These are phyloP conservation scores for Monodelphis domestica DNA, from an alignment of 2,797 vertebrate genomes.

Conservation along the genomic window DNA sequence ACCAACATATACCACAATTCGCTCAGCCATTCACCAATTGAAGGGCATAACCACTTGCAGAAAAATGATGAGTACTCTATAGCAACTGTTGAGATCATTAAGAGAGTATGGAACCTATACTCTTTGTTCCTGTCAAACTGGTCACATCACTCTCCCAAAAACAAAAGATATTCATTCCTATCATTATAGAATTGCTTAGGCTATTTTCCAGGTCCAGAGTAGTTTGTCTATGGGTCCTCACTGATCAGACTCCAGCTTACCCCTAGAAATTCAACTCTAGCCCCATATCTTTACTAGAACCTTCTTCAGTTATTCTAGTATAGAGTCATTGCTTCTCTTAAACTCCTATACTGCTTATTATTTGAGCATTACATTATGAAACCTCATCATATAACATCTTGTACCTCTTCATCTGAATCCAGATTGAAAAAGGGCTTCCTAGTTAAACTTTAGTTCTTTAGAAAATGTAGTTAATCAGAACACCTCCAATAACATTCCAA, in stretches of 20 bases:
- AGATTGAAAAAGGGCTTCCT: not conserved
- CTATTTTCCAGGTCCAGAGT: not conserved
- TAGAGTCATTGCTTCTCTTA: not conserved
- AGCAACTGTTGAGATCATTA: no score
- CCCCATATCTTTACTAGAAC: not conserved
- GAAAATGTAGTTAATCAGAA: not conserved
- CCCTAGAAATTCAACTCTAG: not conserved
- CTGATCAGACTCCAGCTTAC: not conserved
- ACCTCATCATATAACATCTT: not conserved
- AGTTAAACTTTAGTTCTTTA: not conserved
- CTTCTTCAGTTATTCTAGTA: no score
- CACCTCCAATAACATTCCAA: not conserved
- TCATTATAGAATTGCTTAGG: no score
- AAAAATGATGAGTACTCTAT: no score
- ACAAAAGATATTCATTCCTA: no score
- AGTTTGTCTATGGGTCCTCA: not conserved
- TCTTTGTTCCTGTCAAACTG: no score
- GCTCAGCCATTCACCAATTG: no score
- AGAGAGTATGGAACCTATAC: no score
- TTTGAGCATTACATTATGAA: not conserved
- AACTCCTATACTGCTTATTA: not conserved
- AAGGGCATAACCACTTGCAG: no score
- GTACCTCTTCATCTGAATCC: not conserved
- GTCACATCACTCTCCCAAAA: no score
- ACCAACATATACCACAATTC: no score